Evolutionary conservation across 2,888 invertebrate species (phyloP), one percentile per base, ranked within the genome.

Genomic region (Caradrina kadenii): DNA sequence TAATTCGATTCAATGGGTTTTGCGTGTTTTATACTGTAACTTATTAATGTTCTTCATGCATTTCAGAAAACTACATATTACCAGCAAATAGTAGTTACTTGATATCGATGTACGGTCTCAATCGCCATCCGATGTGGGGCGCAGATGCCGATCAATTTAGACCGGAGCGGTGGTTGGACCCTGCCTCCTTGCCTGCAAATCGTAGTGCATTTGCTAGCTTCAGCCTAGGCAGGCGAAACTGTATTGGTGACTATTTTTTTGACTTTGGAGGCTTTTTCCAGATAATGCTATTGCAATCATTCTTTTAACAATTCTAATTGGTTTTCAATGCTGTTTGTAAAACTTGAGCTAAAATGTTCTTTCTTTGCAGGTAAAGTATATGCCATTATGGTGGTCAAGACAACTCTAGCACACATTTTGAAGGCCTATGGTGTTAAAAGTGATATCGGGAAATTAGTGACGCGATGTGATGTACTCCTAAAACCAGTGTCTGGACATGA

Each of bases 111-210:
- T 89, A 87, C 35, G 90, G 88, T 0, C 75, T 91, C 26, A 88
- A 89, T 70, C 86, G 88, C 0, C 87, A 91, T 31, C 85, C 90
- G 0, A 79, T 86, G 35, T 92, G 92, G 92, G 91, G 91, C 1
- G 53, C 84, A 0, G 90, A 92, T 61, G 89, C 77, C 0, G 76
- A 90, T 6, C 76, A 87, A 69, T 92, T 93, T 76, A 88, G 73
- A 13, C 92, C 92, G 0, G 91, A 92, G 45, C 76, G 92, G 5
- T 92, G 92, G 92, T 73, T 92, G 8, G 82, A 89, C 50, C 86
- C 86, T 0, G 63, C 82, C 3, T 81, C 71, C 0, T 67, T 90
- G 59, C 90, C 91, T 1, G 79, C 85, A 4, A 87, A 85, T 55
- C 84, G 87, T 0, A 88, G 83, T 45, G 80, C 86, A 0, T 92